Base-by-base conservation (phyloP, 2,113 vertebrate species). In the Mus pahari region DNA sequence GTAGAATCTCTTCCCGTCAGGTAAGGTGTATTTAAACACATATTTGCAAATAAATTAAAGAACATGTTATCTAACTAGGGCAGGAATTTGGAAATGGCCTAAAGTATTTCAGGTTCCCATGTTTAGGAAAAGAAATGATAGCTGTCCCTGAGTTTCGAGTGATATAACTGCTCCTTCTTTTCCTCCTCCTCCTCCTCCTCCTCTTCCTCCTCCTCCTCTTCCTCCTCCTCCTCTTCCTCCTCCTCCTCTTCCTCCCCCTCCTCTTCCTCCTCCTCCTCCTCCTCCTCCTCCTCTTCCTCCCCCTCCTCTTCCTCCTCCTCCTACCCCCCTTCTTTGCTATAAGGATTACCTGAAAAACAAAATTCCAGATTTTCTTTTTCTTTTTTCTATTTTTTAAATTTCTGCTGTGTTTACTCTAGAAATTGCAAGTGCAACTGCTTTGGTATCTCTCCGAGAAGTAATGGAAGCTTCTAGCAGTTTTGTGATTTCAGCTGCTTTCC, bases 401-500 rank as follows among this genome's bases (percentile, higher is more conserved):
- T 60, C 13, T 58, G 33, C 20, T 84, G 48, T 81, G 0, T 78
- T 95, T 81, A n/a, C 16, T 89, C 7, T 20, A 95, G 79, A 91
- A 86, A 94, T 73, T 92, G 7, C 9, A 50, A 88, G 5, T 90
- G 26, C 73, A 75, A 73, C 66, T 48, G 50, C 82, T 86, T 74
- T n/a, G n/a, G 22, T 91, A 88, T 68, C 45, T 14, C 12, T n/a
- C 70, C 24, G 64, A 66, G 66, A 79, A 66, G 6, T 79, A 58
- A 93, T 50, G 16, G 39, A n/a, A 45, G 55, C 94, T 90, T 86
- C 39, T 77, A 90, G 39, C 71, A 50, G 31, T 73, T 68, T 24
- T 36, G 24, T 82, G 48, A 16, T 78, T 94, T 95, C 26, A 55
- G 36, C 91, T 90, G 12, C 79, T 95, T 94, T 73, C 31, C 81